Percentiles rank a stretch among this genome's conserved stretches.
Evolutionary conservation across 2,888 invertebrate species (phyloP).

Genomic region (Caenorhabditis afra): DNA sequence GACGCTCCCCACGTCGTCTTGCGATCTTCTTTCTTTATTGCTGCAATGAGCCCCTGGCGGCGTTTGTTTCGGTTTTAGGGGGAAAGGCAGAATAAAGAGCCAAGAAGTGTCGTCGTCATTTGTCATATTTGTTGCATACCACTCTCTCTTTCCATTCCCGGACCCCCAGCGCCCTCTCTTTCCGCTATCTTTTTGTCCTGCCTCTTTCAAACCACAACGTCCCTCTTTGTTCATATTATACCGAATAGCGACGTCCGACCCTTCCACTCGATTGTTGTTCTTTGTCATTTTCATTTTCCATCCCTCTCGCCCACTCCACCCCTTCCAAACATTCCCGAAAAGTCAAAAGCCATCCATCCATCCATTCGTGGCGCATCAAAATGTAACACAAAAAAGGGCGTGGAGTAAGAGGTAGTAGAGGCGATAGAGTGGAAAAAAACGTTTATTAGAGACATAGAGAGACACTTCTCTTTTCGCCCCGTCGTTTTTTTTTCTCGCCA

Average conservation of each 20-base stretch:
- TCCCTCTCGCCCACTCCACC: too few relatives aligned
- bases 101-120: conserved; percentile 60
- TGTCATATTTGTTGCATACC: conserved; percentile 61
- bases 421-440: conserved; percentile 41
- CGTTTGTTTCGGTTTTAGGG: conserved; percentile 44
- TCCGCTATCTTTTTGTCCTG: neutral
- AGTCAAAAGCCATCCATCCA: too few relatives aligned
- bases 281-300: conserved; percentile 33
- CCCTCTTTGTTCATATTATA: conserved; percentile 38
- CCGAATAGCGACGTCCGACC: neutral
- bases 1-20: neutral
- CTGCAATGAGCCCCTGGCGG: conserved; percentile 2
- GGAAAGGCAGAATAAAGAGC: conserved; percentile 18
- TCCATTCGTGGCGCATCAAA: conserved; percentile 16
- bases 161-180: neutral
- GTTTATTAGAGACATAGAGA: conserved; percentile 46
- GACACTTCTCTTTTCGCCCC: conserved; percentile 1
- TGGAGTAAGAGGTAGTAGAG: conserved; percentile 10
- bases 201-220: too few relatives aligned
- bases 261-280: conserved; percentile 47
- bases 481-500: conserved; percentile 9
- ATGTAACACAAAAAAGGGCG: neutral
- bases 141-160: conserved; percentile 38
- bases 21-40: conserved; percentile 10
- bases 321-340: too few relatives aligned